These are phyloP conservation scores for Horisme vitalbata DNA, from an alignment of 2,888 invertebrate genomes.

Conservation along the genomic window DNA sequence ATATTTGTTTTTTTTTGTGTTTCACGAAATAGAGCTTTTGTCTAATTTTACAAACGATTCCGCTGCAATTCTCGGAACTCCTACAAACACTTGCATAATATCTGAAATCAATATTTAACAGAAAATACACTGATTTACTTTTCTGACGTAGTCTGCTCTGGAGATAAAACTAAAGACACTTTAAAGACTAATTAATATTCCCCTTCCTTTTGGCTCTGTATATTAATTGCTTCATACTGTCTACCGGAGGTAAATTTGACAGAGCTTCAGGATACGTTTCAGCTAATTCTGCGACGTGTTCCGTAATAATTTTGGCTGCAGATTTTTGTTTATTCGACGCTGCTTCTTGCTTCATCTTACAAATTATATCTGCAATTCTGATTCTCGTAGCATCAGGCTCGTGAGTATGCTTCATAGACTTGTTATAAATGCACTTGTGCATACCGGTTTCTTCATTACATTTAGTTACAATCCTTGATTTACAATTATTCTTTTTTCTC, in stretches of 20 bases:
- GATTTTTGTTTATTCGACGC: background rate
- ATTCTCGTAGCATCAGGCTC: background rate
- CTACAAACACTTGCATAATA: too few species aligned
- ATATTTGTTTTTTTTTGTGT: too few species aligned
- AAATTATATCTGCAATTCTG: background rate
- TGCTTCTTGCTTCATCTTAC: background rate
- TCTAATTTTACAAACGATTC: too few species aligned
- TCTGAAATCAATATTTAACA: background rate
- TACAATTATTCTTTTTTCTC: background rate
- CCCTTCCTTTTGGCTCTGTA: background rate
- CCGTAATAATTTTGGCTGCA: background rate
- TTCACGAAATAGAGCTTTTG: too few species aligned
- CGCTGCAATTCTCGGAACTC: too few species aligned
- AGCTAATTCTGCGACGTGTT: background rate
- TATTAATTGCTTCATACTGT: background rate
- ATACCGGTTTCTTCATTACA: conserved; percentile 1
- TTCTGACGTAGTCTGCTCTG: too few species aligned
- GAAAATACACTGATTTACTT: background rate
- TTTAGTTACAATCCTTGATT: background rate
- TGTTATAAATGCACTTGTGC: background rate
- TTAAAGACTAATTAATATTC: background rate
- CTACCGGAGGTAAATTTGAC: background rate
- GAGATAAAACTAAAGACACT: too few species aligned
- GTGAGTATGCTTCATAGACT: background rate
- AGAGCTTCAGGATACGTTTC: background rate